Evolutionary conservation across 2,797 vertebrate species (phyloP), one percentile per base, ranked within the genome.

Genomic region (Clarias pachynema): DNA sequence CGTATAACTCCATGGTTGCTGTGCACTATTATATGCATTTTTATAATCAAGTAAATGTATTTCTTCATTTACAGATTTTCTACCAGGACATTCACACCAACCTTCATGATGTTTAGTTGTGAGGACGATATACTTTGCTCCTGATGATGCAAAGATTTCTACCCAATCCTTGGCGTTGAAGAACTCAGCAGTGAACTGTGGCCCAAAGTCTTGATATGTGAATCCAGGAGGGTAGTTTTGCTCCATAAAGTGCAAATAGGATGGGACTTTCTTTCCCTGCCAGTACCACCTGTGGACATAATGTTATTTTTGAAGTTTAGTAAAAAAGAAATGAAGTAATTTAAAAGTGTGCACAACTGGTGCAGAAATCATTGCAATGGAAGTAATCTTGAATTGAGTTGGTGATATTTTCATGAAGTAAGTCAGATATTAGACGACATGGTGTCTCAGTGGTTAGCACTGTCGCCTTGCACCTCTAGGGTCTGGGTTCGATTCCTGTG

Each of bases 91-190:
- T 75, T 69, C 1, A n/a, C 82, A 85, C 91, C 91, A 91, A 99
- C 98, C 98, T 96, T 99, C 98, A 2, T 99, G 98, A 91, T 99
- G 98, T 92, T 99, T 99, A 44, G 97, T 96, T 53, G 98, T 99
- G 85, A 99, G 94, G 60, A 99, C 98, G 26, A 99, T 91, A 1
- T 99, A 99, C 89, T 97, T 99, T 86, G 98, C 98, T 82, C 98
- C 98, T 0, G 98, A 99, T 20, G 96, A 93, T 40, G 92, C 94
- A 84, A 99, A 93, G 90, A 97, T 93, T 70, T 97, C 96, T 5
- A 95, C 95, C 98, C 98, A 99, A 31, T 96, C 92, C 81, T 93
- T 91, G 16, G 97, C 93, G 89, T 98, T 89, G 82, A 98, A 99
- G 90, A 98, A 98, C 87, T 97, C 96, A 5, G 97, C 96, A 9